Conservation (phyloP, 2,888 invertebrate species). For the Tenthredo distinguenda region DNA sequence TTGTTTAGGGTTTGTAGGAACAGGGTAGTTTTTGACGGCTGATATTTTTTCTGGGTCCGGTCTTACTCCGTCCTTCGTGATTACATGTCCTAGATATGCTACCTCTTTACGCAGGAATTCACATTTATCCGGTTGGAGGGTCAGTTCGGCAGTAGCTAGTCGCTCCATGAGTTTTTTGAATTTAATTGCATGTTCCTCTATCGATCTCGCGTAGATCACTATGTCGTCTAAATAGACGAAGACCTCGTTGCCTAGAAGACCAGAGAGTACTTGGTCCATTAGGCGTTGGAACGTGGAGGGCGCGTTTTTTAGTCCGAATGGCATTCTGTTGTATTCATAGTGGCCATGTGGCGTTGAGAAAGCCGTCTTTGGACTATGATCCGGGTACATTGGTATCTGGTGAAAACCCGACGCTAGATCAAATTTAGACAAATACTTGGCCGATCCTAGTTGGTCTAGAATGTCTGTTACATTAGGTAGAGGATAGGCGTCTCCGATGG, state of each 20-base stretch:
- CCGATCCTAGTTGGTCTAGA: conserved; percentile 71
- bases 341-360: conserved; percentile 56
- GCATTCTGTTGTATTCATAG: conserved; percentile 59
- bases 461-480: conserved; percentile 74
- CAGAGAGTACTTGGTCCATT: conserved; percentile 66
- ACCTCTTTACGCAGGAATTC: conserved; percentile 57
- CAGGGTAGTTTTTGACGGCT: conserved; percentile 58
- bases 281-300: conserved; percentile 67
- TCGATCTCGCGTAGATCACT: conserved; percentile 53
- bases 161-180: conserved; percentile 62
- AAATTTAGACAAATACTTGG: conserved; percentile 72
- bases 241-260: conserved; percentile 55
- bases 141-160: conserved; percentile 53
- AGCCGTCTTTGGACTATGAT: conserved; percentile 56
- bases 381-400: conserved; percentile 67
- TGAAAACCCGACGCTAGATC: conserved; percentile 75
- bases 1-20: conserved; percentile 56
- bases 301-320: conserved; percentile 65
- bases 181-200: conserved; percentile 52
- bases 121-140: conserved; percentile 61
- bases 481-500: conserved; percentile 70
- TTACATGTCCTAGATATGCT: conserved; percentile 58
- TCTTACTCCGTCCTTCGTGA: conserved; percentile 59
- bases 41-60: conserved; percentile 61
- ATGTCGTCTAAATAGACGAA: conserved; percentile 54